Base-by-base conservation (phyloP, 2,888 invertebrate genomes). In the Catotricha subobsoleta region DNA sequence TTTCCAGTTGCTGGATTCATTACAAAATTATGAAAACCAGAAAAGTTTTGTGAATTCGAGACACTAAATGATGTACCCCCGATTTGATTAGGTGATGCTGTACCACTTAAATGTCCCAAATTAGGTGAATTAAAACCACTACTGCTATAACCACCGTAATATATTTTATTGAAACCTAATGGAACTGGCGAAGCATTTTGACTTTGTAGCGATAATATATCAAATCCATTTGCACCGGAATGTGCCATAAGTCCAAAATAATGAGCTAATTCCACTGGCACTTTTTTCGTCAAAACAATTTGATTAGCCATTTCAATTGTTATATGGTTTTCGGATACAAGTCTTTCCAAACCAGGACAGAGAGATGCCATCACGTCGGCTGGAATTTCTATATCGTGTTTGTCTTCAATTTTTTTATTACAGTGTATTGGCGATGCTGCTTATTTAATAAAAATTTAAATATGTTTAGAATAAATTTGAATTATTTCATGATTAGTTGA, bases 351-450 rank as follows among this genome's bases (percentile, higher is more conserved):
- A 0, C 63, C 59, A 1, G 60, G 56, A 35, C 69, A 54, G n/a
- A 69, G 58, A 0, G 57, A 62, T 30, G 66, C 60, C 5, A 67
- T 66, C 8, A 66, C 66, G 46, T 71, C 71, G 4, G 58, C 51
- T 1, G 67, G 58, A 42, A 63, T 52, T 48, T 61, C 62, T 30
- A 62, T 55, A 44, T 59, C 56, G 46, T 58, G 57, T 4, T 52
- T 23, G 15, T 35, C 35, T 36, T 47, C 45, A 29, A 43, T 36
- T 12, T 56, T 53, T 7, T 57, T 54, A 46, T 62, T 63, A n/a
- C 60, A 58, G 45, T 74, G 75, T 41, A 72, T 74, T 27, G 76
- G 76, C 9, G 75, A 76, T 44, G 73, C 75, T 72, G 12, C 7
- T n/a, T n/a, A n/a, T n/a, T n/a, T n/a, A n/a, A n/a, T n/a, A n/a